Conservation (phyloP, 2,797 vertebrate species). For the Thamnophis elegans region DNA sequence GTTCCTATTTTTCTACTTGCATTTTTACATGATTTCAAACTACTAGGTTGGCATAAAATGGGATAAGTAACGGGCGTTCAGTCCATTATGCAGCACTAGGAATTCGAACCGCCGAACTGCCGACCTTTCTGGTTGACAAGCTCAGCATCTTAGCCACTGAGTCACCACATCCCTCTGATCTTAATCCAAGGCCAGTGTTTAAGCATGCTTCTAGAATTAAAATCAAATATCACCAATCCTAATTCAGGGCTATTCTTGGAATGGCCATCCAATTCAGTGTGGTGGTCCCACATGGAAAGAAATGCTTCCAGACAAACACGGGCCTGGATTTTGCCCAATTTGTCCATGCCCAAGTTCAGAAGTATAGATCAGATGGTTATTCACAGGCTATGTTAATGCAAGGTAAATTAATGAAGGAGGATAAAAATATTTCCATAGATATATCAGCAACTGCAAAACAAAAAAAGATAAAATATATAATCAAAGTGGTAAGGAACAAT, state of each 20-base stretch:
- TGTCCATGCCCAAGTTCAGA: neutral
- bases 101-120: too few species aligned
- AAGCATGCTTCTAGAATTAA: neutral
- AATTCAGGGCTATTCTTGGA: neutral
- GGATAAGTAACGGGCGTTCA: too few species aligned
- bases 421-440: neutral
- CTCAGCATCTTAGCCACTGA: too few species aligned
- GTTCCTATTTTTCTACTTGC: too few species aligned
- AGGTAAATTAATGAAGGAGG: neutral
- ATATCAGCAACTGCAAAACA: neutral
- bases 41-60: too few species aligned
- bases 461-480: neutral
- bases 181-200: neutral
- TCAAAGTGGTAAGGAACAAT: neutral
- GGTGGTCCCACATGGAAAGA: neutral
- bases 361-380: neutral
- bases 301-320: neutral
- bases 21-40: too few species aligned
- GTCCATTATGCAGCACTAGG: too few species aligned
- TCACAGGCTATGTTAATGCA: neutral
- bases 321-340: neutral
- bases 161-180: too few species aligned
- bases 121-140: too few species aligned
- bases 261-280: neutral
- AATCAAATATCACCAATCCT: neutral